Percentiles rank a stretch among this genome's conserved stretches.
phyloP scores from a whole-genome alignment of 2,888 invertebrate species.

The Neelides folsomi region DNA sequence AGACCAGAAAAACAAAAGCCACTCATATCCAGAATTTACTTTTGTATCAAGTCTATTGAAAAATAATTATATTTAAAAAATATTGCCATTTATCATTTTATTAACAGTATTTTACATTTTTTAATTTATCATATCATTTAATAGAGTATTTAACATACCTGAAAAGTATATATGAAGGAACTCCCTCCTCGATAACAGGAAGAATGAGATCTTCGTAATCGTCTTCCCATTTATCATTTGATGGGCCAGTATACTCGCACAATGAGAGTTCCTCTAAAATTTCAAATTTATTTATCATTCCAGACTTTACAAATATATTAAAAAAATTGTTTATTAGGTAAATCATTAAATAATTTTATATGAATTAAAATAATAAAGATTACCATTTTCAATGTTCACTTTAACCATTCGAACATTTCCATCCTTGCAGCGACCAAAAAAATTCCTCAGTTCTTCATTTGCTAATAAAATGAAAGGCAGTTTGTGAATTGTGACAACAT shows the following conservation, averaged over 20 bases:
- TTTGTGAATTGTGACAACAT: neutral
- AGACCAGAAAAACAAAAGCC: constrained; percentile 87
- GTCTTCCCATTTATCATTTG: constrained; percentile 59
- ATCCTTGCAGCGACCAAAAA: constrained; percentile 67
- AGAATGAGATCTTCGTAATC: constrained; percentile 66
- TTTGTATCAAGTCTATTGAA: constrained; percentile 55
- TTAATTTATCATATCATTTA: too few species aligned
- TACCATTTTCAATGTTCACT: constrained; percentile 76
- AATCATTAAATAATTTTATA: constrained; percentile 23
- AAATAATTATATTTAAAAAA: constrained; percentile 26
- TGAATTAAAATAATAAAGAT: constrained; percentile 32
- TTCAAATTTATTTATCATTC: constrained; percentile 24
- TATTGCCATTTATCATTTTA: too few species aligned
- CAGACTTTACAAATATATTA: neutral
- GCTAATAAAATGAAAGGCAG: constrained; percentile 46
- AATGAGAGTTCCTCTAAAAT: constrained; percentile 67
- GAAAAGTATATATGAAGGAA: constrained; percentile 83
- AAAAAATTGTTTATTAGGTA: too few species aligned
- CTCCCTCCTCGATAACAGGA: constrained; percentile 57
- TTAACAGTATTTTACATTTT: too few species aligned
- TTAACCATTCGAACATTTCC: constrained; percentile 68
- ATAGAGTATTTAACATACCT: constrained; percentile 42
- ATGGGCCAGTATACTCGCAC: constrained; percentile 51
- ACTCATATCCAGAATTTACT: constrained; percentile 65
- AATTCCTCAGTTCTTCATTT: constrained; percentile 64